Evolutionary conservation across 2,113 vertebrate species (phyloP).

Genomic region (Excalfactoria chinensis): DNA sequence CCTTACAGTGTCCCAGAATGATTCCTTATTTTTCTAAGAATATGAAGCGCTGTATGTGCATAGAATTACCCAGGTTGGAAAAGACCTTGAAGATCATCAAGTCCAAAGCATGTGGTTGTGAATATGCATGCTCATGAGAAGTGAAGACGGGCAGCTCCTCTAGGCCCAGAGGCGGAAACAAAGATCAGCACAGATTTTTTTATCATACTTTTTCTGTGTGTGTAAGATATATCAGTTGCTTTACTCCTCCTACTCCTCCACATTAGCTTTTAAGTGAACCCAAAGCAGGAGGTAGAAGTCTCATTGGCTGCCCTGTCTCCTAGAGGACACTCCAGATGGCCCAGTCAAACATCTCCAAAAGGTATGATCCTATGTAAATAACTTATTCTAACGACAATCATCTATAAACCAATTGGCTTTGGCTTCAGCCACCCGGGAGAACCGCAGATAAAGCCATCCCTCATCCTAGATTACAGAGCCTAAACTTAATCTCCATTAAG

Average conservation of each 20-base stretch:
- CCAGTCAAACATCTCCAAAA: not conserved
- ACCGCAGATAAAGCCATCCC: not conserved
- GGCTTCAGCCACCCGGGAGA: not conserved
- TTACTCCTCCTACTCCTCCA: not conserved
- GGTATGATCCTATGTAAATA: not conserved
- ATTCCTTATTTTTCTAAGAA: conserved; percentile 43
- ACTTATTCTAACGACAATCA: not conserved
- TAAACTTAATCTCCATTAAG: not conserved
- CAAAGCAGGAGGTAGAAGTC: not conserved
- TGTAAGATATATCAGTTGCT: not conserved
- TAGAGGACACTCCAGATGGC: not conserved
- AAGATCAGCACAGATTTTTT: conserved; percentile 8
- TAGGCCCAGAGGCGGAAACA: not conserved
- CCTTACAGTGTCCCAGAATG: conserved; percentile 25
- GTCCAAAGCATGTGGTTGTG: not conserved
- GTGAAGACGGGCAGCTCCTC: not conserved
- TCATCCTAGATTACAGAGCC: not conserved
- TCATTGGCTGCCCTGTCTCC: not conserved
- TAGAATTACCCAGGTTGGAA: too few relatives aligned
- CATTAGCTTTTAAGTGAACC: not conserved
- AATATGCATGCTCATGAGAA: not conserved
- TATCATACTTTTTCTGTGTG: accelerated
- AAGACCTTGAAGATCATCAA: too few relatives aligned
- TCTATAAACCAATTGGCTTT: not conserved
- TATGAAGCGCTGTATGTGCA: not conserved